A percentile compares a stretch with the other conserved stretches of the same genome.
Conservation (phyloP, 2,797 vertebrate species). For the Chanos chanos region DNA sequence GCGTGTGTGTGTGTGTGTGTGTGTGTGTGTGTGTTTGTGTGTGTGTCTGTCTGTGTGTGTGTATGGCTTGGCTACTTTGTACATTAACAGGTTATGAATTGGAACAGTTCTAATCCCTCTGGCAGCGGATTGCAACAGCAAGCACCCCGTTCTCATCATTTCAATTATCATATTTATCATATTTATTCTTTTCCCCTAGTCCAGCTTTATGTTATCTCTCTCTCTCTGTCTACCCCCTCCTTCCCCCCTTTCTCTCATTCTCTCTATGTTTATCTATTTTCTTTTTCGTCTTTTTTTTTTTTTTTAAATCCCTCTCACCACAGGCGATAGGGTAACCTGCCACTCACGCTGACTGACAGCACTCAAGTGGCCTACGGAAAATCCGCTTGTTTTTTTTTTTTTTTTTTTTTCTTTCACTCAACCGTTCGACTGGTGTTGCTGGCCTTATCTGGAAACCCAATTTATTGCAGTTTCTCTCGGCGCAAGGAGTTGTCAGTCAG, state of each 20-base stretch:
- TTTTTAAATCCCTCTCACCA: conserved; percentile 50
- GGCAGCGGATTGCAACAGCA: conserved; percentile 63
- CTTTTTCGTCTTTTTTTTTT: too few species aligned
- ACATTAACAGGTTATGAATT: conserved; percentile 51
- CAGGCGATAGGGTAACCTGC: conserved; percentile 63
- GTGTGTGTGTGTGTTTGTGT: background rate
- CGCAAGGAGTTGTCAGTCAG: conserved; percentile 66
- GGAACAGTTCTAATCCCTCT: conserved; percentile 70
- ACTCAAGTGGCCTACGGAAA: conserved; percentile 72
- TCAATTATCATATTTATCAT: conserved; percentile 78
- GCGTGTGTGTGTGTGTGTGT: background rate
- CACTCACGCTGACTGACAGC: conserved; percentile 72
- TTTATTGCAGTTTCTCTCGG: conserved; percentile 66
- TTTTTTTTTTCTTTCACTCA: conserved; percentile 42
- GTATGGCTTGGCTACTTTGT: conserved; percentile 7
- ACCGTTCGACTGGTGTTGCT: conserved; percentile 52
- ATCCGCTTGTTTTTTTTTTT: conserved; percentile 49
- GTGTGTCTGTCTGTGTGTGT: conserved; percentile 10
- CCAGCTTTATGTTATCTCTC: conserved; percentile 52
- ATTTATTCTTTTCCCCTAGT: conserved; percentile 67
- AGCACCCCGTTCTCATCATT: conserved; percentile 71
- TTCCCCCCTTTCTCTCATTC: conserved; percentile 28
- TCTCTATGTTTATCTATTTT: conserved; percentile 38
- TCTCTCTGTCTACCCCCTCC: conserved; percentile 36
- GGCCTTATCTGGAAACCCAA: conserved; percentile 72